Conservation (phyloP, 2,113 vertebrate genomes). For the Ardeotis arabs region DNA sequence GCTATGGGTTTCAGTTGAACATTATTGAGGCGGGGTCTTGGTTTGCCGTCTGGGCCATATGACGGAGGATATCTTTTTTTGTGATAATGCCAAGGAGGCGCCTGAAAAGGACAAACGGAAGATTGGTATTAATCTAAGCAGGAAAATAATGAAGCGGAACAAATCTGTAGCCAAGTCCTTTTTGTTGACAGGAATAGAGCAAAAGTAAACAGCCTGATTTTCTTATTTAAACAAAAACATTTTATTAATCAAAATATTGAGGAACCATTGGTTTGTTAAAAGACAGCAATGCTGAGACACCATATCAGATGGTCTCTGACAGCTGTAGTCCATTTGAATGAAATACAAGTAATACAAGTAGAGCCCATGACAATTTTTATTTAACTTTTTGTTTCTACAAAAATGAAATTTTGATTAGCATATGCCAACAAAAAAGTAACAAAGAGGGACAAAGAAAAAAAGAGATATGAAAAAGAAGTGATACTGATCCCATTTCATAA, state of each 20-base stretch:
- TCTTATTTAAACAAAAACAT: constrained; percentile 54
- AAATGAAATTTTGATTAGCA: constrained; percentile 49
- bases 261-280: constrained; percentile 58
- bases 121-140: constrained; percentile 61
- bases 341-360: constrained; percentile 40
- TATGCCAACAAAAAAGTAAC: constrained; percentile 77
- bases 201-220: constrained; percentile 70
- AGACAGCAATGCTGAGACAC: constrained; percentile 50
- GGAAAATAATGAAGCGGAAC: not conserved
- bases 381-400: constrained; percentile 55
- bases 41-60: constrained; percentile 99
- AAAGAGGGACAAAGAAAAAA: constrained; percentile 53
- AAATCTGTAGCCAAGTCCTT: constrained; percentile 69
- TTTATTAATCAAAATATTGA: constrained; percentile 54
- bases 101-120: constrained; percentile 81
- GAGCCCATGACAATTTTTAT: constrained; percentile 25
- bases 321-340: constrained; percentile 32
- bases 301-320: constrained; percentile 45
- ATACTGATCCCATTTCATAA: constrained; percentile 34
- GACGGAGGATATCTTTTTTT: constrained; percentile 99
- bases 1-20: constrained; percentile 94
- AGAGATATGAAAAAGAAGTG: constrained; percentile 40
- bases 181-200: constrained; percentile 76
- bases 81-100: constrained; percentile 99
- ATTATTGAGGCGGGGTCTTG: constrained; percentile 98